Evolutionary conservation across 2,888 invertebrate species (phyloP).

Genomic region (Xanthorhoe spadicearia): DNA sequence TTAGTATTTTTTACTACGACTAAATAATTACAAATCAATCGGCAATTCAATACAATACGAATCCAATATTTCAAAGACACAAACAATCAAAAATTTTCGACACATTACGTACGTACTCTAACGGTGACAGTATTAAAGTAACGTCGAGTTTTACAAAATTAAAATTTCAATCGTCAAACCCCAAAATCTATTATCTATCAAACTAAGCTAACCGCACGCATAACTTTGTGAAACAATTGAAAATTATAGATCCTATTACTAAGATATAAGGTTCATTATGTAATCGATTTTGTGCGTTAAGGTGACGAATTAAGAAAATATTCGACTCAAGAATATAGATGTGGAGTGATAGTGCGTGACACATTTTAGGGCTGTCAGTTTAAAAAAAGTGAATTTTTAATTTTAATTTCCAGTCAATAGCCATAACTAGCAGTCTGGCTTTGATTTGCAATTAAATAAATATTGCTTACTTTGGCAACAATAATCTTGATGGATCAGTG

Average conservation of each 20-base stretch:
- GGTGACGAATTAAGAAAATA: slow-evolving; percentile 82
- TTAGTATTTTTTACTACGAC: too few relatives aligned
- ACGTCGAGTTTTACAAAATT: slow-evolving; percentile 24
- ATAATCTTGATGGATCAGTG: too few relatives aligned
- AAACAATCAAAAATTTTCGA: background rate
- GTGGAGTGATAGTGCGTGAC: slow-evolving; percentile 78
- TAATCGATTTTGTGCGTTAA: slow-evolving; percentile 51
- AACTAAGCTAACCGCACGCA: slow-evolving; percentile 18
- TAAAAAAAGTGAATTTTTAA: background rate
- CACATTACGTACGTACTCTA: background rate
- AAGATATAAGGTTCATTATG: slow-evolving; percentile 48
- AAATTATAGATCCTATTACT: slow-evolving; percentile 39
- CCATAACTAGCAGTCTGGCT: too few relatives aligned
- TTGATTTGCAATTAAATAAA: too few relatives aligned
- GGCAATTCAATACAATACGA: too few relatives aligned
- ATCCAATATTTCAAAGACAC: background rate
- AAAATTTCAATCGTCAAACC: slow-evolving; percentile 26
- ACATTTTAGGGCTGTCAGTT: slow-evolving; percentile 63
- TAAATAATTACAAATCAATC: too few relatives aligned
- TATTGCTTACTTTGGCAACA: too few relatives aligned
- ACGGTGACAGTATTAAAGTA: background rate
- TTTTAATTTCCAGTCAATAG: too few relatives aligned
- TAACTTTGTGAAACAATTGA: slow-evolving; percentile 20
- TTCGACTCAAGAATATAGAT: slow-evolving; percentile 76
- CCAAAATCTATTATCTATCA: slow-evolving; percentile 18